phyloP scores from a whole-genome alignment of 1,140 invertebrate species.

The Saccostrea glomerata region DNA sequence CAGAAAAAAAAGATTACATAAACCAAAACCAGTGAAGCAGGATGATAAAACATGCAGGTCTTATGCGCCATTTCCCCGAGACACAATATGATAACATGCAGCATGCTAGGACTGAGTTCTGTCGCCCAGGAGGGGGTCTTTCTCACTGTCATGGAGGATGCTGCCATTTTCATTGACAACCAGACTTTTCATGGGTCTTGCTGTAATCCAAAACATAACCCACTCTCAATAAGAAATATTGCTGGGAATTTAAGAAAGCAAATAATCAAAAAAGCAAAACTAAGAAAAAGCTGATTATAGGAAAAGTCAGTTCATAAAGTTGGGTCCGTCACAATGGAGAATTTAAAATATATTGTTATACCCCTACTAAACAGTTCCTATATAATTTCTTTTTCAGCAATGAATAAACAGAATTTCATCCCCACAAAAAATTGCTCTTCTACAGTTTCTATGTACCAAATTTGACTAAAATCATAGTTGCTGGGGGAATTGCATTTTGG shows the following conservation, averaged over 20 bases:
- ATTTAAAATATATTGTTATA: too few relatives aligned
- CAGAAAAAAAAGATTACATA: not conserved
- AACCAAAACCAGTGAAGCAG: not conserved
- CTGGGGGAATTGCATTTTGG: too few relatives aligned
- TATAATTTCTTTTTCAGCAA: too few relatives aligned
- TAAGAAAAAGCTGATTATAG: too few relatives aligned
- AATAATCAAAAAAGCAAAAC: too few relatives aligned
- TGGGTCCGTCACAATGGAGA: too few relatives aligned
- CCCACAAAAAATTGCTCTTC: too few relatives aligned
- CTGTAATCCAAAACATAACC: not conserved
- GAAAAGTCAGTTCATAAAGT: too few relatives aligned
- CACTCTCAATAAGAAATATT: not conserved
- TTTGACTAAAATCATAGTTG: too few relatives aligned
- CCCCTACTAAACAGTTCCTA: too few relatives aligned
- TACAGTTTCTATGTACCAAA: too few relatives aligned
- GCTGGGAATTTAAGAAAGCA: not conserved
- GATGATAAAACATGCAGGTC: not conserved
- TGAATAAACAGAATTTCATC: too few relatives aligned
- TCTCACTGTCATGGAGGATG: not conserved
- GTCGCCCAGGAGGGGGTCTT: not conserved
- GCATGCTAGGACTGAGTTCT: constrained; percentile 19
- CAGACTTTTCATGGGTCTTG: constrained; percentile 1
- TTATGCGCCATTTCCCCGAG: not conserved
- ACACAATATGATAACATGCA: not conserved
- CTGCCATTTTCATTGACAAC: not conserved